Conservation (phyloP, 2,797 vertebrate genomes). For the Pyrocephalus nanus region DNA sequence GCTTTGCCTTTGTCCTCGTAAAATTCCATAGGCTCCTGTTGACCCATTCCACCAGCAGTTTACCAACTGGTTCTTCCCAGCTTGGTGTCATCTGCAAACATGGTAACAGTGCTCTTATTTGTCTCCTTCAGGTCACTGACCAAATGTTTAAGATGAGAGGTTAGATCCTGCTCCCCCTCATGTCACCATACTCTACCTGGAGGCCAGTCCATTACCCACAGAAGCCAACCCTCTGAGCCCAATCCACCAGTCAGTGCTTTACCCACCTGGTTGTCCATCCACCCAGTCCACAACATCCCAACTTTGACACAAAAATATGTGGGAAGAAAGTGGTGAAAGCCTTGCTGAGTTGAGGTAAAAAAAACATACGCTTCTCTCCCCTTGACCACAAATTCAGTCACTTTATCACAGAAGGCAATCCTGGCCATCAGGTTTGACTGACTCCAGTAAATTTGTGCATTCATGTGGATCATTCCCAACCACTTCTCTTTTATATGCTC, state of each 20-base stretch:
- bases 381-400: not conserved
- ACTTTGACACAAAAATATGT: not conserved
- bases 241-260: not conserved
- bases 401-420: not conserved
- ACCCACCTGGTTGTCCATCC: too few relatives aligned
- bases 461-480: rapidly evolving
- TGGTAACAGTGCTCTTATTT: rapidly evolving
- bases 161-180: not conserved
- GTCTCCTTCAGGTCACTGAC: not conserved
- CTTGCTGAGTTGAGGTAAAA: not conserved
- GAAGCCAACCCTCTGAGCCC: not conserved
- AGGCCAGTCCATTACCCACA: not conserved
- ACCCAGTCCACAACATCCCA: not conserved
- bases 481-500: not conserved
- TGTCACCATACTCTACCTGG: not conserved
- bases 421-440: not conserved
- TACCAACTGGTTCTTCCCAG: not conserved
- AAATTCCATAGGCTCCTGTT: not conserved
- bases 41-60: not conserved
- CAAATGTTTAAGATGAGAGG: not conserved
- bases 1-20: not conserved
- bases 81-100: not conserved
- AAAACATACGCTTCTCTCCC: not conserved
- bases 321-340: not conserved
- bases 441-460: not conserved